Evolutionary conservation across 1,140 invertebrate genomes (phyloP).

Genomic region (Paraescarpia echinospica): DNA sequence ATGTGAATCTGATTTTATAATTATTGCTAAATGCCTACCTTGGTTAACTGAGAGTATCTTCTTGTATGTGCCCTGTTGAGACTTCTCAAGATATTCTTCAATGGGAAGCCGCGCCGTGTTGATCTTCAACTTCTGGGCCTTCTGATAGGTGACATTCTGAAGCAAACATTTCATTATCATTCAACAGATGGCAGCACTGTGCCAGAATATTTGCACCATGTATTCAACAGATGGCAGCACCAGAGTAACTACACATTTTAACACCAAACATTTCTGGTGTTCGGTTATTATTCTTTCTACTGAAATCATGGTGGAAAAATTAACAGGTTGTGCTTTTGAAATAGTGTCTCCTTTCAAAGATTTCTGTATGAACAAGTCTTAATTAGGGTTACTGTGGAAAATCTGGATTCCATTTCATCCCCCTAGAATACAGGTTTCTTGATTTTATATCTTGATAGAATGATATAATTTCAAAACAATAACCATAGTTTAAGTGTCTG

Average conservation of each 20-base stretch:
- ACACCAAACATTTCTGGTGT: background rate
- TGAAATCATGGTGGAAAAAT: background rate
- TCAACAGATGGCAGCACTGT: background rate
- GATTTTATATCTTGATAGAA: too few species aligned
- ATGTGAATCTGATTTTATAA: background rate
- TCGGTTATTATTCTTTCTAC: background rate
- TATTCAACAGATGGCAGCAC: background rate
- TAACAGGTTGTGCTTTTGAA: background rate
- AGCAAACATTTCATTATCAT: background rate
- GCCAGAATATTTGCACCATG: background rate
- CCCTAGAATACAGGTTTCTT: too few species aligned
- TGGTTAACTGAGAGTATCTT: slow-evolving; percentile 44
- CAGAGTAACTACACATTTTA: background rate
- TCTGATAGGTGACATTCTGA: background rate
- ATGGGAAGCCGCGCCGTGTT: slow-evolving; percentile 40
- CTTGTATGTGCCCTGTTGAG: slow-evolving; percentile 30
- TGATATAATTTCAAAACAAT: too few species aligned
- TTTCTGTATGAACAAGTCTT: background rate
- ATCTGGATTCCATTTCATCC: too few species aligned
- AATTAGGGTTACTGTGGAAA: too few species aligned
- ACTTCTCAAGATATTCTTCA: slow-evolving; percentile 37
- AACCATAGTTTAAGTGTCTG: too few species aligned
- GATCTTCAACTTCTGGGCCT: slow-evolving; percentile 30
- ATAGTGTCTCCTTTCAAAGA: background rate
- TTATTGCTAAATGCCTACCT: background rate